A percentile compares a stretch with the other conserved stretches of the same genome.
phyloP scores from a whole-genome alignment of 2,797 vertebrate species.

The Enteromius anoplus region DNA sequence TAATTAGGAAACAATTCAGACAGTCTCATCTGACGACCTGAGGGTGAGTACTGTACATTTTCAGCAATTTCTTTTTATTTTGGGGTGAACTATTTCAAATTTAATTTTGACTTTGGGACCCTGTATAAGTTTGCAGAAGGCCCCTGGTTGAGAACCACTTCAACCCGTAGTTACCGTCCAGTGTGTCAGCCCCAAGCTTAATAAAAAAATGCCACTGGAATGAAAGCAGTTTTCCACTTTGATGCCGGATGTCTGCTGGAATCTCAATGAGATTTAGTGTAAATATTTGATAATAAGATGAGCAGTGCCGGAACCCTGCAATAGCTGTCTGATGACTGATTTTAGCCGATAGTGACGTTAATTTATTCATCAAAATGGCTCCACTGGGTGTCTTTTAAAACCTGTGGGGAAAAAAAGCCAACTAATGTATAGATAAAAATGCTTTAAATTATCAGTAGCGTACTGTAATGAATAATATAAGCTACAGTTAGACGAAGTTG shows the following conservation, averaged over 20 bases:
- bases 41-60: neutral
- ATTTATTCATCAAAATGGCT: constrained; percentile 16
- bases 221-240: neutral
- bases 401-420: constrained; percentile 1
- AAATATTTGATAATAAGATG: constrained; percentile 8
- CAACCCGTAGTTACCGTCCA: neutral
- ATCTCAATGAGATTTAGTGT: neutral
- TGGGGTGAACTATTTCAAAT: neutral
- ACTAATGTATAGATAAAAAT: neutral
- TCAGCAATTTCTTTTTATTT: neutral
- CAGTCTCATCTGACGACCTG: neutral
- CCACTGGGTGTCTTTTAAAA: constrained; percentile 2
- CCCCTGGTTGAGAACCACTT: neutral
- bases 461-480: constrained; percentile 10
- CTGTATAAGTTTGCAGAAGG: no score
- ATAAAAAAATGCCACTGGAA: neutral
- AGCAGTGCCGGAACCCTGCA: neutral
- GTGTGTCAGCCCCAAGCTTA: neutral
- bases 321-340: neutral
- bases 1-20: neutral
- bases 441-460: neutral
- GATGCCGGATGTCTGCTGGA: neutral
- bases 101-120: no score
- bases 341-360: neutral
- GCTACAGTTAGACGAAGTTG: neutral